Percentiles rank a stretch among this genome's conserved stretches.
These are phyloP conservation scores for Gnatocerus cornutus DNA, from an alignment of 2,888 invertebrate genomes.

Conservation along the genomic window DNA sequence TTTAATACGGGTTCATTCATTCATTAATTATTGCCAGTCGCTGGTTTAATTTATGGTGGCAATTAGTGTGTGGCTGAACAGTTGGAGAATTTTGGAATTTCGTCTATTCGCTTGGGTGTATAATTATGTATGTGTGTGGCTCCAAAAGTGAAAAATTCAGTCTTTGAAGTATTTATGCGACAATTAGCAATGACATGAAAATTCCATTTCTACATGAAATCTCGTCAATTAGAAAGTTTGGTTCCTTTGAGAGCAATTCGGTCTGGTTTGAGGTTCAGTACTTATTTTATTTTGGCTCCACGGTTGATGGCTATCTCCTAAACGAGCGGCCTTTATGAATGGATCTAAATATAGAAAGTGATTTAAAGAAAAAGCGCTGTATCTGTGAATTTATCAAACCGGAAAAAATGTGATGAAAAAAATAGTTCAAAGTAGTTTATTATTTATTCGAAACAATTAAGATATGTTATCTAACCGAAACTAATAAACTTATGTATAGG, in stretches of 20 bases:
- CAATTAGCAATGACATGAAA: constrained; percentile 25
- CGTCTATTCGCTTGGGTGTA: not conserved
- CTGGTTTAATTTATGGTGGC: constrained; percentile 1
- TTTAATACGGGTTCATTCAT: too few relatives aligned
- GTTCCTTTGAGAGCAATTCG: constrained; percentile 16
- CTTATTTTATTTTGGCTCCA: constrained; percentile 27
- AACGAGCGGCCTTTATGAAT: constrained; percentile 28
- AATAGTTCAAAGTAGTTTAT: constrained; percentile 29
- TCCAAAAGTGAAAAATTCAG: constrained; percentile 2
- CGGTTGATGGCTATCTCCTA: constrained; percentile 22
- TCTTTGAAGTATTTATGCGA: constrained; percentile 1
- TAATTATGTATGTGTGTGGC: constrained; percentile 7
- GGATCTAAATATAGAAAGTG: constrained; percentile 21
- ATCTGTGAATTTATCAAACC: constrained; percentile 23
- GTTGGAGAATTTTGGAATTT: constrained; percentile 5
- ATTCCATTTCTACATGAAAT: constrained; percentile 15
- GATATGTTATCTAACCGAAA: constrained; percentile 43
- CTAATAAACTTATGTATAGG: constrained; percentile 45
- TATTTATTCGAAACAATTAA: constrained; percentile 48
- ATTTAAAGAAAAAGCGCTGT: constrained; percentile 16
- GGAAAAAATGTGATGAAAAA: constrained; percentile 25
- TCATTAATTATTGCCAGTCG: not conserved
- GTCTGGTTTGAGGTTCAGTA: constrained; percentile 4
- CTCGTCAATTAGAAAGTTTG: constrained; percentile 10
- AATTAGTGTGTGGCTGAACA: not conserved